Conservation (phyloP, 2,888 invertebrate species). For the Drosophila differens region DNA sequence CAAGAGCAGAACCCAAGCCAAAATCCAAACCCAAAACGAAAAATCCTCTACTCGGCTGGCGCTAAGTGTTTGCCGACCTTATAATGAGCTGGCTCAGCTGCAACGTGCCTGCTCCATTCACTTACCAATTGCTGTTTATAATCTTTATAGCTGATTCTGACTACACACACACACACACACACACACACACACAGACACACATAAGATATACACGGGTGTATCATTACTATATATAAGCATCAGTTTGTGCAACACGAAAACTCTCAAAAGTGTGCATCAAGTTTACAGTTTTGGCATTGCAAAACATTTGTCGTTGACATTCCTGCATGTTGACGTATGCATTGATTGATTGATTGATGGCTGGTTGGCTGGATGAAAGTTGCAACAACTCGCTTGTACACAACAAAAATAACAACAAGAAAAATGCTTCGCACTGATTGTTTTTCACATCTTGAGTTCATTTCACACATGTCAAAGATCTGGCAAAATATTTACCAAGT, state of each 20-base stretch:
- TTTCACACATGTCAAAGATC: constrained; percentile 41
- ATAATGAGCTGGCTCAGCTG: constrained; percentile 62
- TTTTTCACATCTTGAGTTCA: constrained; percentile 19
- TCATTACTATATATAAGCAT: not conserved
- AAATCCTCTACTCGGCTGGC: constrained; percentile 52
- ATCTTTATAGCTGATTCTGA: constrained; percentile 66
- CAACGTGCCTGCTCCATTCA: constrained; percentile 43
- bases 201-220: not conserved
- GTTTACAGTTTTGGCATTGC: constrained; percentile 48
- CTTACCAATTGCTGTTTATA: constrained; percentile 67
- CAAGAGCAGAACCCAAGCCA: constrained; percentile 11
- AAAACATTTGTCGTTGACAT: constrained; percentile 68
- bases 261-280: constrained; percentile 43
- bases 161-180: constrained; percentile 9
- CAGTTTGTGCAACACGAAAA: constrained; percentile 19
- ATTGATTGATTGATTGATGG: constrained; percentile 62
- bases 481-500: constrained; percentile 18
- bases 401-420: constrained; percentile 11
- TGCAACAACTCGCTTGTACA: constrained; percentile 11
- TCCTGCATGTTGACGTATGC: constrained; percentile 62
- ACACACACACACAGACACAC: not conserved
- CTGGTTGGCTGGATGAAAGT: constrained; percentile 31
- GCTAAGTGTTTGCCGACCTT: constrained; percentile 72
- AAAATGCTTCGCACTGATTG: constrained; percentile 11
- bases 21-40: constrained; percentile 15